Percentiles rank a stretch among this genome's conserved stretches.
phyloP scores from a whole-genome alignment of 2,797 vertebrate species.

The Rhabdophis nuchalis region DNA sequence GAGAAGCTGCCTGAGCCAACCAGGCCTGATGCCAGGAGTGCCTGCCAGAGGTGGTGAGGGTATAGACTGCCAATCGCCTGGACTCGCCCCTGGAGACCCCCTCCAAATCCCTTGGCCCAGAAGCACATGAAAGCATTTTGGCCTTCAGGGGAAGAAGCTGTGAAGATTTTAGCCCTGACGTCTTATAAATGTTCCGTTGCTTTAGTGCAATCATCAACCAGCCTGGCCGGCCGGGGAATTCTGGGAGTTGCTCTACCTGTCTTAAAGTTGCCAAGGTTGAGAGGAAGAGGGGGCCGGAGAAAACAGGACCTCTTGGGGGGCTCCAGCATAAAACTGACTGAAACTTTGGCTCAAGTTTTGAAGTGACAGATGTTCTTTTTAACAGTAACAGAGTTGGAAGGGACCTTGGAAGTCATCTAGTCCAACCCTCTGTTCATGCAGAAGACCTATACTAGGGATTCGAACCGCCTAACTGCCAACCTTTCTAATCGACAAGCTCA shows the following conservation, averaged over 20 bases:
- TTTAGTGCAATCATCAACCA: background rate
- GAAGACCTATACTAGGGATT: no score
- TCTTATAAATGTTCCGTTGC: background rate
- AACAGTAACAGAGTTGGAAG: no score
- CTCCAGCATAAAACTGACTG: background rate
- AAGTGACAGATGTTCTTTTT: background rate
- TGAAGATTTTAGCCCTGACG: background rate
- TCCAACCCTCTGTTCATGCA: no score
- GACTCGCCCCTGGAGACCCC: background rate
- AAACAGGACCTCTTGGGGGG: background rate
- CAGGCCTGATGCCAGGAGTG: background rate
- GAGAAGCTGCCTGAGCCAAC: background rate
- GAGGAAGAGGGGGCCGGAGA: background rate
- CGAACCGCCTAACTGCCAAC: no score
- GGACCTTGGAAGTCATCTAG: no score
- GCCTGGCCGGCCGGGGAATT: background rate
- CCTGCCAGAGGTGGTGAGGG: no score
- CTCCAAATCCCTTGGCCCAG: background rate
- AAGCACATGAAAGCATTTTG: background rate
- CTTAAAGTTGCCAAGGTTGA: background rate
- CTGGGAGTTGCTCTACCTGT: background rate
- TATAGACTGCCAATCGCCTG: background rate
- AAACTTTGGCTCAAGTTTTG: background rate
- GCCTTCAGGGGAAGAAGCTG: background rate
- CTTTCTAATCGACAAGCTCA: no score